These are phyloP conservation scores for Campoletis sonorensis DNA, from an alignment of 1,140 invertebrate genomes.

Conservation along the genomic window DNA sequence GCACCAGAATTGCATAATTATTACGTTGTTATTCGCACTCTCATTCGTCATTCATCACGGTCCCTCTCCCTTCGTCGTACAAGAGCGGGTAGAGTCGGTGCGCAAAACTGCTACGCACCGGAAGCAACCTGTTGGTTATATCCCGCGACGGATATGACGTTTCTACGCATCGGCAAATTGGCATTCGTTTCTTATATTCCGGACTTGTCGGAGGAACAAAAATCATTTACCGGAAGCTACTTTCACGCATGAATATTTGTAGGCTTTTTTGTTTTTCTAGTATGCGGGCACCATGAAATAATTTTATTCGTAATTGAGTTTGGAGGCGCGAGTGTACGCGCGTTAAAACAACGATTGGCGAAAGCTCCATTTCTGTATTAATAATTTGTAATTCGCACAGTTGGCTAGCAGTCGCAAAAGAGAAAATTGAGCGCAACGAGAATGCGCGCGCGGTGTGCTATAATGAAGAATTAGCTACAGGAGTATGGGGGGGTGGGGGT, in stretches of 20 bases:
- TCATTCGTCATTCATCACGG: constrained; percentile 13
- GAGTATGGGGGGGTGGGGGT: too few relatives aligned
- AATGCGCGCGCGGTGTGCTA: constrained; percentile 1
- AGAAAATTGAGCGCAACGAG: constrained; percentile 25
- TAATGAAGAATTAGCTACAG: too few relatives aligned
- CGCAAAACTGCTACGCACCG: too few relatives aligned
- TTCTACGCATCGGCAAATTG: not conserved
- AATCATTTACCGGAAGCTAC: not conserved
- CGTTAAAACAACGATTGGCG: not conserved
- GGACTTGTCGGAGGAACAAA: too few relatives aligned
- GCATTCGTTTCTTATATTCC: too few relatives aligned
- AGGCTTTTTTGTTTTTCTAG: too few relatives aligned
- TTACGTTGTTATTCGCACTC: constrained; percentile 28
- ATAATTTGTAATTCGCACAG: constrained; percentile 17
- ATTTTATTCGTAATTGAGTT: not conserved
- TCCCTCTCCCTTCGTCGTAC: constrained; percentile 2
- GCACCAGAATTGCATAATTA: constrained; percentile 22
- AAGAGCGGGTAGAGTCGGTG: too few relatives aligned
- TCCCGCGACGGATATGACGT: constrained; percentile 17
- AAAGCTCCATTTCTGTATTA: constrained; percentile 9
- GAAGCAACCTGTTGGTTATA: constrained; percentile 25
- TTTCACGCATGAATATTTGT: too few relatives aligned
- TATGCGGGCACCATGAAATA: too few relatives aligned
- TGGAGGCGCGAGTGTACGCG: not conserved
- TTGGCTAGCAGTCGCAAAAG: constrained; percentile 26